Evolutionary conservation across 2,888 invertebrate species (phyloP).

Genomic region (Atethmia centrago): DNA sequence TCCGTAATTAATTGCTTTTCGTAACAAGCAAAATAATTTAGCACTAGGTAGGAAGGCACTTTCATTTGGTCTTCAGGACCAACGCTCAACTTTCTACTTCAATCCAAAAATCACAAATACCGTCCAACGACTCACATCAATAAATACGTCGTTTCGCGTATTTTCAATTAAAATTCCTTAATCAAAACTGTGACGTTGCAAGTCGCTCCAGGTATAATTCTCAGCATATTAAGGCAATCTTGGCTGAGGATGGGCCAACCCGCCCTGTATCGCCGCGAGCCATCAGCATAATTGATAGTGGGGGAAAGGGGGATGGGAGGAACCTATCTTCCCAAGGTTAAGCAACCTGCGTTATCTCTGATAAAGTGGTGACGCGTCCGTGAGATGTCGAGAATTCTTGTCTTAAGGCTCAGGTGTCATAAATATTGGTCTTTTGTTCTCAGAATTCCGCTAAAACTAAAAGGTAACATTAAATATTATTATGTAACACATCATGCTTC

Average conservation of each 20-base stretch:
- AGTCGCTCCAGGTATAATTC: conserved; percentile 59
- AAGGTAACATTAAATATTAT: background rate
- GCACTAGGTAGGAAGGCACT: background rate
- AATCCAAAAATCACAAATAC: background rate
- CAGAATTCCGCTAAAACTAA: no score
- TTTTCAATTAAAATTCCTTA: conserved; percentile 44
- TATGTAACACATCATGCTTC: background rate
- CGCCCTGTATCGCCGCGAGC: conserved; percentile 60
- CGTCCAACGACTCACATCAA: background rate
- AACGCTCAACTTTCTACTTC: background rate
- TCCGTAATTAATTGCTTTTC: background rate
- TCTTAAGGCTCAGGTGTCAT: background rate
- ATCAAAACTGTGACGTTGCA: conserved; percentile 55
- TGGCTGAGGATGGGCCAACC: conserved; percentile 58
- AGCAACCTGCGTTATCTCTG: conserved; percentile 23
- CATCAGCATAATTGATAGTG: conserved; percentile 65
- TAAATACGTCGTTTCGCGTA: conserved; percentile 7
- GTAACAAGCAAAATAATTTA: background rate
- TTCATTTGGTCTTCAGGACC: background rate
- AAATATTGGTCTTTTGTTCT: no score
- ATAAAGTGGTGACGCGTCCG: conserved; percentile 20
- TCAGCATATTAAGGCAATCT: conserved; percentile 73
- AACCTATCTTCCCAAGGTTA: conserved; percentile 22
- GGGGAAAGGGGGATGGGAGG: conserved; percentile 23
- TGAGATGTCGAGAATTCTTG: background rate